A percentile compares a stretch with the other conserved stretches of the same genome.
Evolutionary conservation across 2,797 vertebrate genomes (phyloP).

Genomic region (Eurystomus glaucurus): DNA sequence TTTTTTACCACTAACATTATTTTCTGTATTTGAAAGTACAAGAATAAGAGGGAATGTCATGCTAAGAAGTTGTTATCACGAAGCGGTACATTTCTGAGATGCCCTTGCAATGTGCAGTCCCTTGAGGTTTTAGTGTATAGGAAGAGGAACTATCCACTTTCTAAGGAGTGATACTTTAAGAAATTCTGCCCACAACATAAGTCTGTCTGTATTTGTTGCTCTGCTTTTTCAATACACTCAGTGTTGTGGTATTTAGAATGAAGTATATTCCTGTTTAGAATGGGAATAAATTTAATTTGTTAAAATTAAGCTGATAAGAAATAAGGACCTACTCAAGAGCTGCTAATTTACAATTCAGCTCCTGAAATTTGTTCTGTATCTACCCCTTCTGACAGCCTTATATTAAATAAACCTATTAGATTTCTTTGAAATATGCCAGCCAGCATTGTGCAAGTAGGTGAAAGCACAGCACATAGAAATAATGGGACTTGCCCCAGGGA

Average conservation of each 20-base stretch:
- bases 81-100: neutral
- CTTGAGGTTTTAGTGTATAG: neutral
- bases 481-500: neutral
- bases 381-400: neutral
- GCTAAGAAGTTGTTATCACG: neutral
- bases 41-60: neutral
- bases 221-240: neutral
- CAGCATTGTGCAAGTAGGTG: neutral
- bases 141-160: neutral
- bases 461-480: constrained; percentile 12
- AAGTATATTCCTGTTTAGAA: neutral
- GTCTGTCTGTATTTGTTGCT: neutral
- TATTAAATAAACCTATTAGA: constrained; percentile 6
- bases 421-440: constrained; percentile 27
- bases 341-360: constrained; percentile 3
- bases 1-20: neutral
- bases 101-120: neutral
- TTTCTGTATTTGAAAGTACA: neutral
- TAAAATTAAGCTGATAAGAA: neutral
- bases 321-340: neutral
- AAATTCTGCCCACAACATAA: neutral
- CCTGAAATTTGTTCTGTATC: constrained; percentile 21
- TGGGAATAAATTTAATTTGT: neutral
- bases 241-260: neutral
- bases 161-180: neutral